Conservation (phyloP, 2,888 invertebrate species). For the Lasioglossum lativentre region DNA sequence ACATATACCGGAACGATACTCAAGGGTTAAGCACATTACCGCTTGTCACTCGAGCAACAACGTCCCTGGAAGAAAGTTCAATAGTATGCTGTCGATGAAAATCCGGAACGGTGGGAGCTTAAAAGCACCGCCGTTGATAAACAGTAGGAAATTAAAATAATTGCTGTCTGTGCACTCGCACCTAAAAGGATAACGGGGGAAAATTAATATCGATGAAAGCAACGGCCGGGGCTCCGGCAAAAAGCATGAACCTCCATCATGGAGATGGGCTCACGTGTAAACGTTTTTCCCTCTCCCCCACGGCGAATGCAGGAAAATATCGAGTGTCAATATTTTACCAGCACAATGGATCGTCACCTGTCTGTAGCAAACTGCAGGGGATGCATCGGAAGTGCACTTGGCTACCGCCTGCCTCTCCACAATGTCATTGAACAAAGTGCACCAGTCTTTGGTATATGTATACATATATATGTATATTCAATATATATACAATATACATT, state of each 20-base stretch:
- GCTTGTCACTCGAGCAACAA: neutral
- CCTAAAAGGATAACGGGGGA: constrained; percentile 8
- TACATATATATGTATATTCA: constrained; percentile 2
- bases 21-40: neutral
- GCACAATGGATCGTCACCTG: constrained; percentile 75
- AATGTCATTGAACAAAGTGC: constrained; percentile 72
- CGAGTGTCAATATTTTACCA: constrained; percentile 81
- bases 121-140: constrained; percentile 22
- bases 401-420: constrained; percentile 65
- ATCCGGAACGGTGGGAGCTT: constrained; percentile 8
- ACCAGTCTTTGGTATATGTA: constrained; percentile 44
- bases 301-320: constrained; percentile 73
- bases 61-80: constrained; percentile 8
- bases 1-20: neutral
- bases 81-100: constrained; percentile 13
- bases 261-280: constrained; percentile 54
- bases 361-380: constrained; percentile 65
- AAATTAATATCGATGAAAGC: constrained; percentile 46
- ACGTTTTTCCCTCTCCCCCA: constrained; percentile 45
- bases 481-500: neutral
- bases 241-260: constrained; percentile 36
- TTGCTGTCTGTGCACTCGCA: constrained; percentile 21
- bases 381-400: constrained; percentile 77
- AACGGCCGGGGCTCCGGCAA: neutral
- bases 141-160: constrained; percentile 41